Conservation (phyloP, 1,140 invertebrate species). For the Drosophila ironensis region DNA sequence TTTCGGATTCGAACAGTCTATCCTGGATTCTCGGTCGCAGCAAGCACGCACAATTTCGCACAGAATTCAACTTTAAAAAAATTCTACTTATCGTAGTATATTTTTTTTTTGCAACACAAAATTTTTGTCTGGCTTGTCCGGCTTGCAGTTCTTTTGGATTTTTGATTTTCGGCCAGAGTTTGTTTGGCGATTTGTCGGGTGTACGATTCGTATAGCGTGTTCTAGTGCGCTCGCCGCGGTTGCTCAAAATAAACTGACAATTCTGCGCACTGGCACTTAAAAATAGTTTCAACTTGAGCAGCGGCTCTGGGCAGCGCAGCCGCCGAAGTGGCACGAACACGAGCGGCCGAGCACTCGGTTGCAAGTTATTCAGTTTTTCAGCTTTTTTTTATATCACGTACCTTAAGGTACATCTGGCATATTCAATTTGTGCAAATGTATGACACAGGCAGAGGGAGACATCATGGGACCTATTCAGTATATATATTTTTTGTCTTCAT, state of each 20-base stretch:
- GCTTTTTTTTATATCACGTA: too few species aligned
- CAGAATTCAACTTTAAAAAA: slow-evolving; percentile 17
- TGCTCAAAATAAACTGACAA: slow-evolving; percentile 78
- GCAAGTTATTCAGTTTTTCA: slow-evolving; percentile 9
- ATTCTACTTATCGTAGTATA: slow-evolving; percentile 1
- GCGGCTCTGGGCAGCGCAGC: slow-evolving; percentile 8
- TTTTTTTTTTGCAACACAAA: slow-evolving; percentile 22
- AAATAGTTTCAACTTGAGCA: slow-evolving; percentile 59
- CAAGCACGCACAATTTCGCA: slow-evolving; percentile 5
- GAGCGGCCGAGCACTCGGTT: slow-evolving; percentile 13
- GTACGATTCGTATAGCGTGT: slow-evolving; percentile 42
- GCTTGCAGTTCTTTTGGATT: slow-evolving; percentile 16
- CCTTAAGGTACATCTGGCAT: too few species aligned
- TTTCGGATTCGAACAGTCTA: too few species aligned
- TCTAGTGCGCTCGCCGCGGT: slow-evolving; percentile 69
- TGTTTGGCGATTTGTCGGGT: not conserved
- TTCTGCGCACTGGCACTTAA: slow-evolving; percentile 59
- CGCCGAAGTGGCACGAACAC: slow-evolving; percentile 38
- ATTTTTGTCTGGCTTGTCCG: not conserved
- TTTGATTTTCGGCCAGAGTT: slow-evolving; percentile 1
- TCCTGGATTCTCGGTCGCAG: not conserved
- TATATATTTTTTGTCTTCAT: too few species aligned
- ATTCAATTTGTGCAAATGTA: too few species aligned
- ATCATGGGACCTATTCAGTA: too few species aligned
- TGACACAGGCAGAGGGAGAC: too few species aligned